phyloP scores from a whole-genome alignment of 2,113 vertebrate genomes.

The Pluvianellus socialis region DNA sequence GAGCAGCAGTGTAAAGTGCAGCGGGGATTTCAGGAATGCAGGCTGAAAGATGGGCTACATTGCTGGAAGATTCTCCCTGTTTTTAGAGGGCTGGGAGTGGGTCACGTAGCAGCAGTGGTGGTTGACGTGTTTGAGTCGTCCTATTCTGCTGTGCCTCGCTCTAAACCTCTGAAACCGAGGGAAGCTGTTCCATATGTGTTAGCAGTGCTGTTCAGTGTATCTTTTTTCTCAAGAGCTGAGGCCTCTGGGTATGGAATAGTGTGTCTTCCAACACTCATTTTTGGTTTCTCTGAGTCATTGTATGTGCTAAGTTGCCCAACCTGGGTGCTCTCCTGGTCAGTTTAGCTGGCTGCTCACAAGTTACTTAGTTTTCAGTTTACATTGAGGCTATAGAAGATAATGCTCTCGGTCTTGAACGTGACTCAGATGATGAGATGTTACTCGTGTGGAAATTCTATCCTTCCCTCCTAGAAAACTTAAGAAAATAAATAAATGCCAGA shows the following conservation, averaged over 20 bases:
- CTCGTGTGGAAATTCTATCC: neutral
- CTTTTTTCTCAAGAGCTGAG: neutral
- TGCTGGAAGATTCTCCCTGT: neutral
- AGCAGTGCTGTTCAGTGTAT: neutral
- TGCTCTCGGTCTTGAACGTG: fast-evolving
- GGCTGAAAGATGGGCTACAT: fast-evolving
- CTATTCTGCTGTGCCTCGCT: fast-evolving
- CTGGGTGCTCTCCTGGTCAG: neutral
- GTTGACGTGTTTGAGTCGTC: fast-evolving
- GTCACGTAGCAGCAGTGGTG: fast-evolving
- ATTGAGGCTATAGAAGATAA: neutral
- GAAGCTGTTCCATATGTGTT: fast-evolving
- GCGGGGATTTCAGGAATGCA: neutral
- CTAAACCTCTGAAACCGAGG: neutral
- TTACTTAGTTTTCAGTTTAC: neutral
- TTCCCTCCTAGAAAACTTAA: neutral
- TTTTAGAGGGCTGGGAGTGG: neutral
- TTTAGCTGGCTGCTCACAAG: neutral
- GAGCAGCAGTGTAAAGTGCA: neutral
- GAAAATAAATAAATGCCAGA: fast-evolving
- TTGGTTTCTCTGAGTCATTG: fast-evolving
- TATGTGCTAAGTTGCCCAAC: fast-evolving
- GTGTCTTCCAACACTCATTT: fast-evolving
- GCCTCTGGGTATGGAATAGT: neutral
- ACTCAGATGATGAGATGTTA: fast-evolving